phyloP scores from a whole-genome alignment of 2,888 invertebrate species.

The Eucriotettix oculatus region DNA sequence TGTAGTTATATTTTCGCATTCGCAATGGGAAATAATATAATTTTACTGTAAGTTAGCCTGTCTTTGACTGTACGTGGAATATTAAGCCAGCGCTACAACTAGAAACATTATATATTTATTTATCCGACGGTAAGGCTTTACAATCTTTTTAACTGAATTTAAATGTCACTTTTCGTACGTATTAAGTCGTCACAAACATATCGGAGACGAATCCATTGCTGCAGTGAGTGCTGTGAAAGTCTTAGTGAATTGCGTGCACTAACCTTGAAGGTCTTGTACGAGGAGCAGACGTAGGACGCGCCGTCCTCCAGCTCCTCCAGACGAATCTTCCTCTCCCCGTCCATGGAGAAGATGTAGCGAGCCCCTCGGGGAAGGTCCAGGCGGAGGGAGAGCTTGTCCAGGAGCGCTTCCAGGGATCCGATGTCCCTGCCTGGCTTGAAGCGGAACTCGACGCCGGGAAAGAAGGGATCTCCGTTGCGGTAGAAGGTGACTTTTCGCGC shows the following conservation, averaged over 20 bases:
- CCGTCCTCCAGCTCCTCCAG: slow-evolving; percentile 79
- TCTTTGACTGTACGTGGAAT: too few relatives aligned
- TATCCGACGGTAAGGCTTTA: too few relatives aligned
- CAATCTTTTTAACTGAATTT: too few relatives aligned
- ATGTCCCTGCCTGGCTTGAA: slow-evolving; percentile 82
- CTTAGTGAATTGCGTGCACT: slow-evolving; percentile 19
- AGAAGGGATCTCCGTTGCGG: slow-evolving; percentile 86
- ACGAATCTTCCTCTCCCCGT: slow-evolving; percentile 69
- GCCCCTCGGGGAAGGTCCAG: slow-evolving; percentile 80
- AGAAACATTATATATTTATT: too few relatives aligned
- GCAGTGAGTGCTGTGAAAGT: too few relatives aligned
- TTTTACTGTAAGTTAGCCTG: too few relatives aligned
- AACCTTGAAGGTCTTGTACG: slow-evolving; percentile 82
- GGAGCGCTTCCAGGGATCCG: slow-evolving; percentile 64
- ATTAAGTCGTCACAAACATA: too few relatives aligned
- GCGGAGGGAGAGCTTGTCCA: slow-evolving; percentile 73
- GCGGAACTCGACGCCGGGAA: slow-evolving; percentile 72
- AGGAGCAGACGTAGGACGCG: slow-evolving; percentile 85
- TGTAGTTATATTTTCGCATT: too few relatives aligned
- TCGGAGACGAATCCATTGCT: too few relatives aligned
- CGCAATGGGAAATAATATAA: too few relatives aligned
- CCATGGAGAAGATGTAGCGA: slow-evolving; percentile 80
- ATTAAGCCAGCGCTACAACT: too few relatives aligned
- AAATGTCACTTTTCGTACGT: too few relatives aligned
- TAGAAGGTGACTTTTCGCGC: slow-evolving; percentile 76